Evolutionary conservation across 2,797 vertebrate species (phyloP).

Genomic region (Poecilia gillii): DNA sequence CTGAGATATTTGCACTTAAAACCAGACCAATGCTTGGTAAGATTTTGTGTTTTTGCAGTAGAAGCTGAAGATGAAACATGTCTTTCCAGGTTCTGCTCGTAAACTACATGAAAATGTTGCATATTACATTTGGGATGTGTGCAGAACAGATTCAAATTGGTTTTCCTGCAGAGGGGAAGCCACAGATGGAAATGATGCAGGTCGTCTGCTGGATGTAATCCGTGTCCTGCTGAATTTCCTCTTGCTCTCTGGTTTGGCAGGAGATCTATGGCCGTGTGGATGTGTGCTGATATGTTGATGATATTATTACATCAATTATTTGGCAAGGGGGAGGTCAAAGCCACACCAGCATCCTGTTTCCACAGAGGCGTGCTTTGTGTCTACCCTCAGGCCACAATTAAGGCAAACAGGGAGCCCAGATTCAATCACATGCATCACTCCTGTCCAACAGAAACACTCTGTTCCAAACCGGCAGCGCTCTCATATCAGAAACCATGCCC

Average conservation of each 20-base stretch:
- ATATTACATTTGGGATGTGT: conserved; percentile 37
- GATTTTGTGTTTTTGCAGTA: no score
- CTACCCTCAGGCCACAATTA: conserved; percentile 84
- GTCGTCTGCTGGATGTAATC: conserved; percentile 53
- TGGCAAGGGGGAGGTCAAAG: conserved; percentile 81
- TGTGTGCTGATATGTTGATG: conserved; percentile 85
- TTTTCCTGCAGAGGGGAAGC: conserved; percentile 35
- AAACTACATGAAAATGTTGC: conserved; percentile 23
- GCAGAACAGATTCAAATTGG: conserved; percentile 29
- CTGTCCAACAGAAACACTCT: conserved; percentile 84
- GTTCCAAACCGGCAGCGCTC: conserved; percentile 68
- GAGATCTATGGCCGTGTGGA: conserved; percentile 79
- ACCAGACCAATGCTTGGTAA: no score
- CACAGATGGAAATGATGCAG: conserved; percentile 57
- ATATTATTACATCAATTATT: conserved; percentile 87
- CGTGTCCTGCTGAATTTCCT: conserved; percentile 66
- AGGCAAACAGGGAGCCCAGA: conserved; percentile 80
- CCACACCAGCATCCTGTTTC: conserved; percentile 85
- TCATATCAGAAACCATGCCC: conserved; percentile 80
- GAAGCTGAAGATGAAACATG: conserved; percentile 14
- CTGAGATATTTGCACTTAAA: no score
- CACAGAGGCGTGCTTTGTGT: conserved; percentile 80
- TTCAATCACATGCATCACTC: conserved; percentile 86
- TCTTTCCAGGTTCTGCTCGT: conserved; percentile 23
- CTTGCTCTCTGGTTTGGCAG: conserved; percentile 60